Conservation (phyloP, 2,888 invertebrate species). For the Disparrhopalites patrizii region DNA sequence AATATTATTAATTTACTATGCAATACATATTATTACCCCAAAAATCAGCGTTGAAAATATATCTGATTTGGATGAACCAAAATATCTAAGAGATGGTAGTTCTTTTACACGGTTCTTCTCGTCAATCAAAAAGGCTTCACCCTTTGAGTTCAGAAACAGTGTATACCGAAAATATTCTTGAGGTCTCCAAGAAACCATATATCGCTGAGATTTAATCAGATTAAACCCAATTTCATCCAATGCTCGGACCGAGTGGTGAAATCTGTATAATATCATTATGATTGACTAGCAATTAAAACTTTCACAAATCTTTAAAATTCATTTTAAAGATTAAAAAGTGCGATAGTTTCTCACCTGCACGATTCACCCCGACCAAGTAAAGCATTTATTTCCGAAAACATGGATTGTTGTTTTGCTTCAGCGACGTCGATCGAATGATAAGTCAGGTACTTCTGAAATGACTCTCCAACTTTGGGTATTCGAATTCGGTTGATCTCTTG, state of each 20-base stretch:
- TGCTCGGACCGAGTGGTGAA: no score
- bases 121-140: constrained; percentile 9
- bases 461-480: not conserved
- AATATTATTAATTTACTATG: no score
- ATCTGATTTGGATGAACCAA: not conserved
- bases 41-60: constrained; percentile 2
- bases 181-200: constrained; percentile 3
- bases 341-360: no score
- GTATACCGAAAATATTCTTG: constrained; percentile 5
- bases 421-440: not conserved
- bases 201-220: not conserved
- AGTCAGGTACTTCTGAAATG: not conserved
- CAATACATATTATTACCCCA: constrained; percentile 9
- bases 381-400: not conserved
- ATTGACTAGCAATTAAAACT: no score
- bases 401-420: not conserved
- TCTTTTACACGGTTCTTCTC: not conserved
- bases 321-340: no score
- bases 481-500: not conserved
- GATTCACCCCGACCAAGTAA: not conserved
- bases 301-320: no score
- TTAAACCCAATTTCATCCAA: not conserved
- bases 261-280: no score
- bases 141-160: not conserved
- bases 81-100: not conserved